Evolutionary conservation across 2,797 vertebrate species (phyloP), one percentile per base, ranked within the genome.

Genomic region (Eospalax fontanierii): DNA sequence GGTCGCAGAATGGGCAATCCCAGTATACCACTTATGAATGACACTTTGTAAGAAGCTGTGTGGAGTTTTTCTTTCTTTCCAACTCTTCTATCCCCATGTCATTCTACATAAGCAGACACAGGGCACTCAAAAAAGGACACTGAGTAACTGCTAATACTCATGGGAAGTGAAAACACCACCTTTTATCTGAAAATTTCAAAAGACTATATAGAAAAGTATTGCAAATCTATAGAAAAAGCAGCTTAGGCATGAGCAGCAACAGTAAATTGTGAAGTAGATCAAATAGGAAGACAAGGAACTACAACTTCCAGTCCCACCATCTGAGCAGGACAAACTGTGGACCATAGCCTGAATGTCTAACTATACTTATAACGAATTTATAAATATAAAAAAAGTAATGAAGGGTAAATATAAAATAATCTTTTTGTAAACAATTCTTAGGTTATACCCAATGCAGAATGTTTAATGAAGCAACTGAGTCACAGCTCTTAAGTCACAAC

Each of bases 361-460:
- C 92, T 86, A 94, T 83, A 94, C 97, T 97, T 97, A 95, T 90
- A 96, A 24, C 95, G 97, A 98, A 98, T 97, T 98, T 89, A 90
- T 87, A 93, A 97, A 79, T 89, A 97, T 89, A 96, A 95, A 97
- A 96, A 96, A 94, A 95, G 95, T 94, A 97, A 97, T 96, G 97
- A 98, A 97, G 90, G 54, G 35, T 93, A 97, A 98, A 98, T 98
- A 98, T 94, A 98, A 98, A 98, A 98, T 96, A 97, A 98, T 80
- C 74, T 95, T 94, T 97, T 94, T 98, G 98, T 98, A 98, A 98
- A 99, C 98, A 98, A 97, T 98, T 97, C 97, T 98, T 87, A 96
- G 66, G 96, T 97, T 98, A 98, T 96, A 98, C 95, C 98, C 97
- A 97, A 98, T 85, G 98, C 91, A 98, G 98, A 98, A 97, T 21